phyloP scores from a whole-genome alignment of 1,140 invertebrate genomes.

The Apis mellifera region DNA sequence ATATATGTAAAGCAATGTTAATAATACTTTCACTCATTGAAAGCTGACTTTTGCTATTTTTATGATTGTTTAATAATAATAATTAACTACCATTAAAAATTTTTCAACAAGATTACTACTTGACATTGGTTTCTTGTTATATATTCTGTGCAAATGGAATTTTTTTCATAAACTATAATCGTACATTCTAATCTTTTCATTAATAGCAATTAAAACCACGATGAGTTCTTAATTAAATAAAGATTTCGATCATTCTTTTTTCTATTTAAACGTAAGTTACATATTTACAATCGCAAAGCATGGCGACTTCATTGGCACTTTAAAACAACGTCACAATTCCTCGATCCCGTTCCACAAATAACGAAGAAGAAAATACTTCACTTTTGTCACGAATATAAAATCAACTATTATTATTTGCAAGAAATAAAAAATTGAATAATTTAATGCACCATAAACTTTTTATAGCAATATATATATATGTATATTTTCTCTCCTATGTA shows the following conservation, averaged over 20 bases:
- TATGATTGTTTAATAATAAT: neutral
- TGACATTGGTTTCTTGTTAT: neutral
- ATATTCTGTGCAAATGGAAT: neutral
- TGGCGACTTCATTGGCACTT: conserved; percentile 39
- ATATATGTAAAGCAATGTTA: neutral
- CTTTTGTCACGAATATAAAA: neutral
- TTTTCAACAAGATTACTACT: neutral
- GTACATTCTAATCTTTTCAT: neutral
- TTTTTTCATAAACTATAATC: neutral
- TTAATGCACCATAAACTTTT: neutral
- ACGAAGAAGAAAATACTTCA: neutral
- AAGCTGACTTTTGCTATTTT: neutral
- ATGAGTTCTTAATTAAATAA: conserved; percentile 8
- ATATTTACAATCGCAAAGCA: conserved; percentile 72
- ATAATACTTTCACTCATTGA: neutral
- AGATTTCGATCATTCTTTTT: neutral
- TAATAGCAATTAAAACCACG: conserved; percentile 10
- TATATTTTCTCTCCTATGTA: neutral
- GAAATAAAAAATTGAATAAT: neutral
- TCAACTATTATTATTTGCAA: neutral
- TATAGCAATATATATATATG: neutral
- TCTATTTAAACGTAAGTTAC: conserved; percentile 68
- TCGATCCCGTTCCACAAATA: conserved; percentile 32
- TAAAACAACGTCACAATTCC: conserved; percentile 43
- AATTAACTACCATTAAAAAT: neutral